A percentile compares a stretch with the other conserved stretches of the same genome.
Conservation (phyloP, 2,113 vertebrate genomes). For the Struthidea cinerea region DNA sequence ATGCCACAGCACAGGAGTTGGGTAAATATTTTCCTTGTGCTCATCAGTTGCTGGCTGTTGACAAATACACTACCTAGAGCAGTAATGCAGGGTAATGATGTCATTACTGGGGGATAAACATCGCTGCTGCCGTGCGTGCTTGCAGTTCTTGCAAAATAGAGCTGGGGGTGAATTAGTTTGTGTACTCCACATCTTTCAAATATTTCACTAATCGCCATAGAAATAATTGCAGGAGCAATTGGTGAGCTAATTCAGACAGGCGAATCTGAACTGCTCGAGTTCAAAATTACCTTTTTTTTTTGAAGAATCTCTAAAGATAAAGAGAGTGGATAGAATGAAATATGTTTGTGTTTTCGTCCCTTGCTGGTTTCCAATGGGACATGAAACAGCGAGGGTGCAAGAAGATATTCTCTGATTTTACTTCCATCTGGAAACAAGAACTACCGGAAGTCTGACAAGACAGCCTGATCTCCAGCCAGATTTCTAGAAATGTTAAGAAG, state of each 20-base stretch:
- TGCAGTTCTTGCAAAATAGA: not conserved
- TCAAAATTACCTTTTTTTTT: not conserved
- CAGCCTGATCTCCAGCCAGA: conserved; percentile 69
- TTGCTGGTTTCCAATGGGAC: conserved; percentile 52
- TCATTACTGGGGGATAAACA: conserved; percentile 21
- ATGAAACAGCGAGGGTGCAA: conserved; percentile 44
- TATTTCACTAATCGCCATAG: not conserved
- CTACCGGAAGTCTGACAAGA: conserved; percentile 76
- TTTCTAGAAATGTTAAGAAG: conserved; percentile 71
- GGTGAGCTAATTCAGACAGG: not conserved
- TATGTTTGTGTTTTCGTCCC: not conserved
- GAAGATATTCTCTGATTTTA: conserved; percentile 59
- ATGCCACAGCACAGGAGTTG: not conserved
- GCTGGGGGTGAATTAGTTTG: not conserved
- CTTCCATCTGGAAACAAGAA: conserved; percentile 66
- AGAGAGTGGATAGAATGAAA: not conserved
- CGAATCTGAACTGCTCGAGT: not conserved
- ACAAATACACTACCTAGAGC: conserved; percentile 3
- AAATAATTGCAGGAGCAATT: not conserved
- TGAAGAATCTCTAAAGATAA: not conserved
- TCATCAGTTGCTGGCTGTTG: not conserved
- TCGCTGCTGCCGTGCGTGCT: not conserved
- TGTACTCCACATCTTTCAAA: not conserved
- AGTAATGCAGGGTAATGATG: conserved; percentile 18
- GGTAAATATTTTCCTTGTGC: conserved; percentile 32